Percentiles rank a stretch among this genome's conserved stretches.
Conservation (phyloP, 2,113 vertebrate genomes). For the Pycnonotus jocosus region DNA sequence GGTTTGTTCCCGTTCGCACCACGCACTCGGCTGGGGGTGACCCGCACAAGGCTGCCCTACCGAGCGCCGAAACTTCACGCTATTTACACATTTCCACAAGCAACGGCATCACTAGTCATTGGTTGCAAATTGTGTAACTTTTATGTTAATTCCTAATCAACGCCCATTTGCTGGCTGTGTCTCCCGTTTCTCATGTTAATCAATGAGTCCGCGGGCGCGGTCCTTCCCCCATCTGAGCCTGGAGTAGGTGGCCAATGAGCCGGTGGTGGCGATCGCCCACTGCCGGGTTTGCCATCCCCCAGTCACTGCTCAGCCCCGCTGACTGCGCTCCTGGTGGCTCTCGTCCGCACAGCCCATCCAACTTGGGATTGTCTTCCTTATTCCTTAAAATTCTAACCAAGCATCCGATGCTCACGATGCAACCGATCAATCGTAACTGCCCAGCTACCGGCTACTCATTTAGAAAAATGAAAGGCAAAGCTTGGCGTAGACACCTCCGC, state of each 20-base stretch:
- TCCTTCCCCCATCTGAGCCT: not conserved
- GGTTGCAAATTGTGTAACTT: not conserved
- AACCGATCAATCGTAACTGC: too few species aligned
- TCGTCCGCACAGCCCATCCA: not conserved
- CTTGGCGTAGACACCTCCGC: fast-evolving
- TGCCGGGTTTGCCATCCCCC: not conserved
- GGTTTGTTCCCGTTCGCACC: fast-evolving
- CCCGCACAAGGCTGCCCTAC: fast-evolving
- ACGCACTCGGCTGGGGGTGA: fast-evolving
- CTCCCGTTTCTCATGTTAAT: not conserved
- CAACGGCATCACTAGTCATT: not conserved
- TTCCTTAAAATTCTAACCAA: not conserved
- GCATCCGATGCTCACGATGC: not conserved
- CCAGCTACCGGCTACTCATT: not conserved
- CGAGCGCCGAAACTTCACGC: not conserved
- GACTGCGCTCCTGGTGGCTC: not conserved
- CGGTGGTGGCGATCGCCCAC: not conserved
- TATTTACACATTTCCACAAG: not conserved
- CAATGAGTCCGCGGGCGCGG: not conserved
- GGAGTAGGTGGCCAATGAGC: not conserved
- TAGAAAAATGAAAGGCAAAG: fast-evolving
- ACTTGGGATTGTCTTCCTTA: fast-evolving
- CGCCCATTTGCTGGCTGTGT: not conserved
- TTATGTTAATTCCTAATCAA: not conserved
- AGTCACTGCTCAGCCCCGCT: not conserved